These are phyloP conservation scores for Pluvianellus socialis DNA, from an alignment of 2,113 vertebrate genomes.

Conservation along the genomic window DNA sequence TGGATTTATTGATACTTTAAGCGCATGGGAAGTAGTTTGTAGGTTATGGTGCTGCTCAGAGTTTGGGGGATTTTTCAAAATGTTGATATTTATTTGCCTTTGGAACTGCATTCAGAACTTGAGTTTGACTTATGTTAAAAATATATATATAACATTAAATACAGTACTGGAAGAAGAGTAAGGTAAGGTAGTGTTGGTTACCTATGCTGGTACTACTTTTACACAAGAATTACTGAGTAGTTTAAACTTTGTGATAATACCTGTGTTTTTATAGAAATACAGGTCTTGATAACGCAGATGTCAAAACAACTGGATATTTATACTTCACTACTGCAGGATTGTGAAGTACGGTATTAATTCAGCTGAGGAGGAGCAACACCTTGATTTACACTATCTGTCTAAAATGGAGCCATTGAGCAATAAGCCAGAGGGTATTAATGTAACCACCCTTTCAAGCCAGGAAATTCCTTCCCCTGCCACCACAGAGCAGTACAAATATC, in stretches of 20 bases:
- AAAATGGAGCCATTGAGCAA: not conserved
- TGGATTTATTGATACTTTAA: not conserved
- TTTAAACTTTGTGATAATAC: not conserved
- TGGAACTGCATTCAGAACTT: not conserved
- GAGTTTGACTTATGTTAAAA: not conserved
- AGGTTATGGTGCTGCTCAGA: not conserved
- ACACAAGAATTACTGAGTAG: not conserved
- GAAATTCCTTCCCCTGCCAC: conserved; percentile 43
- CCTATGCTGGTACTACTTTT: not conserved
- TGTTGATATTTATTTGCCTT: not conserved
- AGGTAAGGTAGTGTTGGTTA: not conserved
- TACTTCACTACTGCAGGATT: not conserved
- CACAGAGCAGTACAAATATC: conserved; percentile 14
- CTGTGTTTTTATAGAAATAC: not conserved
- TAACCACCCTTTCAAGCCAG: not conserved
- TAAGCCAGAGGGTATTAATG: not conserved
- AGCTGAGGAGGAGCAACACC: not conserved
- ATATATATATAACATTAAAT: not conserved
- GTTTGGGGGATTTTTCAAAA: not conserved
- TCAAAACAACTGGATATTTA: not conserved
- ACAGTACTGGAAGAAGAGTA: not conserved
- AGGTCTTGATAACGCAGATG: not conserved
- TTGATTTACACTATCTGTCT: not conserved
- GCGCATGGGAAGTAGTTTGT: not conserved
- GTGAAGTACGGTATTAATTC: not conserved